Percentiles rank a stretch among this genome's conserved stretches.
Conservation (phyloP, 2,113 vertebrate genomes). For the Phyllostomus hastatus region DNA sequence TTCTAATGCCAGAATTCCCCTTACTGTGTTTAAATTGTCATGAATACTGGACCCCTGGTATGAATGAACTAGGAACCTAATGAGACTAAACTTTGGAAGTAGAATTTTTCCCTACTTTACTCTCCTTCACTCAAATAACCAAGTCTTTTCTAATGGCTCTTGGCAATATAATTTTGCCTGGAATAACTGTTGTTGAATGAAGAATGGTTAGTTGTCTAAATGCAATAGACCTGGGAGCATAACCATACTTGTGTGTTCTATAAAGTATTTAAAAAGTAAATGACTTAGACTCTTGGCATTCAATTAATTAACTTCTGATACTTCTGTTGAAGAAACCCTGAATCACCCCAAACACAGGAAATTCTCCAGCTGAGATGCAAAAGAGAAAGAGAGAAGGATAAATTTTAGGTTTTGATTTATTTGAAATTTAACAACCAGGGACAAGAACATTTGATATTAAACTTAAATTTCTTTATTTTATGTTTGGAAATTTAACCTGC, state of each 20-base stretch:
- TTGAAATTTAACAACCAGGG: conserved; percentile 22
- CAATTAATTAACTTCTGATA: neutral
- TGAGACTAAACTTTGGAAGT: neutral
- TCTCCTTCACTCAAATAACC: neutral
- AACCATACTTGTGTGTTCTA: neutral
- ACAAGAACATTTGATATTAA: neutral
- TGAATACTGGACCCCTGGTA: neutral
- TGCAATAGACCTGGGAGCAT: neutral
- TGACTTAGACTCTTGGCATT: neutral
- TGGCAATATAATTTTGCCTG: neutral
- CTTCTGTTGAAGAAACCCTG: neutral
- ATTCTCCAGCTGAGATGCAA: neutral
- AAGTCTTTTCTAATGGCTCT: neutral
- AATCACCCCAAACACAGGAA: neutral
- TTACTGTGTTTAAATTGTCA: neutral
- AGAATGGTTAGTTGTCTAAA: neutral
- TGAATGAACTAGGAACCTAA: neutral
- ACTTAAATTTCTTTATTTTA: neutral
- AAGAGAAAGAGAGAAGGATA: neutral
- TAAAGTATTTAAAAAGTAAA: neutral
- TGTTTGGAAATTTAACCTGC: neutral
- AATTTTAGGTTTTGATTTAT: neutral
- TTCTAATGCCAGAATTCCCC: neutral
- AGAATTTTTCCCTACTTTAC: neutral
- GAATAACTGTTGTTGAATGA: neutral